A percentile compares a stretch with the other conserved stretches of the same genome.
phyloP scores from a whole-genome alignment of 2,888 invertebrate species.

The Coelogynopora nodosa region DNA sequence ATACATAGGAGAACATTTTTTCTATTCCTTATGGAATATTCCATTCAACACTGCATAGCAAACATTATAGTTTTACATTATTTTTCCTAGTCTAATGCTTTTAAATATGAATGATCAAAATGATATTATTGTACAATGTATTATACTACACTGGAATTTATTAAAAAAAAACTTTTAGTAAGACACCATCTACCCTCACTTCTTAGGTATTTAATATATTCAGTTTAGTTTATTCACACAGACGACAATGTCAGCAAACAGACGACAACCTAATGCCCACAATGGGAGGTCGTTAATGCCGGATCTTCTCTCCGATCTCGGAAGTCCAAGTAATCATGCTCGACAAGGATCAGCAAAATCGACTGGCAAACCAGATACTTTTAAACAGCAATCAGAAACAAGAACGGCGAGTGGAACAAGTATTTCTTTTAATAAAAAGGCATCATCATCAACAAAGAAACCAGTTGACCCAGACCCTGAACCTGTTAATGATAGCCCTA shows the following conservation, averaged over 20 bases:
- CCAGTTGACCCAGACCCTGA: not conserved
- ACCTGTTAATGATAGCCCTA: not conserved
- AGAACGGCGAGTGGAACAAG: not conserved
- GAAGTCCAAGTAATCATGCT: not conserved
- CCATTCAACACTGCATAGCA: too few species aligned
- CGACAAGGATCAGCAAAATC: not conserved
- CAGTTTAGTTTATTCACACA: too few species aligned
- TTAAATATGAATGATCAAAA: too few species aligned
- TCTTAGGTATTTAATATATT: too few species aligned
- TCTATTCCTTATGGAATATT: too few species aligned
- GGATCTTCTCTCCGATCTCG: slow-evolving; percentile 1
- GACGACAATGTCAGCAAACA: not conserved
- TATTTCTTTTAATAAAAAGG: not conserved
- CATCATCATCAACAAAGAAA: not conserved
- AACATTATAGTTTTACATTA: too few species aligned
- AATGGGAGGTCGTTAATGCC: not conserved
- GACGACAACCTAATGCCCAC: not conserved
- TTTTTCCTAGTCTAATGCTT: too few species aligned
- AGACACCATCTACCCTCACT: too few species aligned
- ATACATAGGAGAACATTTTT: too few species aligned
- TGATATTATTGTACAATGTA: not conserved
- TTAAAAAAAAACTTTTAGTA: too few species aligned
- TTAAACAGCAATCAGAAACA: not conserved
- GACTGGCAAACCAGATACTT: too few species aligned
- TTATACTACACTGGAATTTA: not conserved